These are phyloP conservation scores for Chironomus tentans DNA, from an alignment of 2,888 invertebrate genomes.

Conservation along the genomic window DNA sequence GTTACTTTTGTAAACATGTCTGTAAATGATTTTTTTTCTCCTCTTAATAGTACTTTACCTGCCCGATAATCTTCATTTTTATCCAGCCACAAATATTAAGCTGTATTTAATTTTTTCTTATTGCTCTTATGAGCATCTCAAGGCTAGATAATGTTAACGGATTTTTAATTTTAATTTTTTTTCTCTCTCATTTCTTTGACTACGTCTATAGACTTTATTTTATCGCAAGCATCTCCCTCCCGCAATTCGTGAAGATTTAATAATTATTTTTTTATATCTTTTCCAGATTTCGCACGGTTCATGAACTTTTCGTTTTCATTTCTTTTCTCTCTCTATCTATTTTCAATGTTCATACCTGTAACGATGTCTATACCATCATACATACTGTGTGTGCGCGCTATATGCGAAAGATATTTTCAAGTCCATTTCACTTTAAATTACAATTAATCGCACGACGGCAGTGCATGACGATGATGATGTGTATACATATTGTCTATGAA, in stretches of 20 bases:
- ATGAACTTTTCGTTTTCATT: not conserved
- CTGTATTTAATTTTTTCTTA: slow-evolving; percentile 15
- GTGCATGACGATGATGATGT: not conserved
- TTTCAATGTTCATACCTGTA: not conserved
- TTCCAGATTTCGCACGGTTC: slow-evolving; percentile 2
- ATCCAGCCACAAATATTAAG: not conserved
- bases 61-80: slow-evolving; percentile 8
- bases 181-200: too few relatives aligned
- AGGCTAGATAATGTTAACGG: slow-evolving; percentile 24
- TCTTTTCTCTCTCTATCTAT: not conserved
- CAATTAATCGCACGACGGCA: not conserved
- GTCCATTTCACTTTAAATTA: slow-evolving; percentile 12
- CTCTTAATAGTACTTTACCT: slow-evolving; percentile 11
- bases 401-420: not conserved
- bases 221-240: not conserved
- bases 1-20: not conserved
- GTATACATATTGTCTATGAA: not conserved
- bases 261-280: slow-evolving; percentile 1
- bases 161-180: slow-evolving; percentile 21
- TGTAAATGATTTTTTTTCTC: not conserved
- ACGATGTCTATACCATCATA: not conserved
- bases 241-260: slow-evolving; percentile 20
- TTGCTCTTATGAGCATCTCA: slow-evolving; percentile 9
- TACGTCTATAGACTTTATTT: not conserved
- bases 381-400: not conserved